Evolutionary conservation across 2,797 vertebrate species (phyloP).

Genomic region (Rhinella marina): DNA sequence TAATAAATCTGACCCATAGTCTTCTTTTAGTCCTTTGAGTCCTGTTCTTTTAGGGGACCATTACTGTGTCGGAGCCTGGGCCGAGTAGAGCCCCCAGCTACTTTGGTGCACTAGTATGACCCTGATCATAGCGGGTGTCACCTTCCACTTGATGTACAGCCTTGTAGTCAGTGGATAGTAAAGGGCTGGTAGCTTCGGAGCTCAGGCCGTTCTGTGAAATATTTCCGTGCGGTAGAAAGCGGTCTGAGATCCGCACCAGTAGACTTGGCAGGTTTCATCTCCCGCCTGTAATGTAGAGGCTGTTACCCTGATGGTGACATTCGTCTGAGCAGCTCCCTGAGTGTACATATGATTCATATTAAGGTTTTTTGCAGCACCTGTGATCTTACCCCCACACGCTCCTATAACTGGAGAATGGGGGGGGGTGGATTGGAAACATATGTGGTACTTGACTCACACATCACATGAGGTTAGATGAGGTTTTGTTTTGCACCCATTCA

Average conservation of each 20-base stretch:
- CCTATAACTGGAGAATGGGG: not conserved
- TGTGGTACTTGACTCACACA: conserved; percentile 13
- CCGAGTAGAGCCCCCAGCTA: not conserved
- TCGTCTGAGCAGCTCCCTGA: not conserved
- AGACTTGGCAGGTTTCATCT: conserved; percentile 35
- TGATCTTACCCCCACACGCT: conserved; percentile 26
- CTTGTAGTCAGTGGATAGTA: not conserved
- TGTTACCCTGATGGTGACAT: conserved; percentile 8
- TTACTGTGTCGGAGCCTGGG: not conserved
- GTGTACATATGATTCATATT: conserved; percentile 41
- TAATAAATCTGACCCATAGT: too few species aligned
- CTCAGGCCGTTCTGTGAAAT: not conserved
- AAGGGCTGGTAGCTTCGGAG: not conserved
- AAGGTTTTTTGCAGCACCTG: conserved; percentile 44
- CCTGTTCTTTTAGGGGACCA: not conserved
- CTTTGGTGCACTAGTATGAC: not conserved
- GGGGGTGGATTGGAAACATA: conserved; percentile 52
- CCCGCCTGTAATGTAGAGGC: conserved; percentile 21
- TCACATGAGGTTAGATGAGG: conserved; percentile 51
- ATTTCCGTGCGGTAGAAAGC: conserved; percentile 6
- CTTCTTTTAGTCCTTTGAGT: too few species aligned
- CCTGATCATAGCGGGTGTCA: not conserved
- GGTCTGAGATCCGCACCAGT: conserved; percentile 27
- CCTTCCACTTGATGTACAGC: not conserved
- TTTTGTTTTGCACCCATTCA: conserved; percentile 45